A percentile compares a stretch with the other conserved stretches of the same genome.
phyloP scores from a whole-genome alignment of 2,888 invertebrate genomes.

The Hetaerina titia region DNA sequence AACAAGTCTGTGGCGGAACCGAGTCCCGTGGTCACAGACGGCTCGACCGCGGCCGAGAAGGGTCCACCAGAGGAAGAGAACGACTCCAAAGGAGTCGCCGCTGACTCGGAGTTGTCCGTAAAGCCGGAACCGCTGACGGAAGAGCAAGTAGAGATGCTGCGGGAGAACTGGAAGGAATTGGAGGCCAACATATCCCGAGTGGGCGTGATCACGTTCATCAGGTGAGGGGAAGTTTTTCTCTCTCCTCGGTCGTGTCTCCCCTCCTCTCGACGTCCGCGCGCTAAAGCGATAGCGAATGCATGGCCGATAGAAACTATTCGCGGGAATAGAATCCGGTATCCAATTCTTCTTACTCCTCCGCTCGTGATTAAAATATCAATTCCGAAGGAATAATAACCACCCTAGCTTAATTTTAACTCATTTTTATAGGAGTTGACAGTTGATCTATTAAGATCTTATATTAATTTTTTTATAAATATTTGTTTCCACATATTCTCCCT shows the following conservation, averaged over 20 bases:
- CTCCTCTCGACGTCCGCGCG: not conserved
- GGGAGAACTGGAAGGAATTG: constrained; percentile 76
- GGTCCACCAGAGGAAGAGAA: constrained; percentile 68
- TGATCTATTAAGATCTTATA: too few species aligned
- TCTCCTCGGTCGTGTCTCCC: not conserved
- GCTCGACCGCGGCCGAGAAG: not conserved
- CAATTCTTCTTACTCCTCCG: too few species aligned
- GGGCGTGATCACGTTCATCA: constrained; percentile 77
- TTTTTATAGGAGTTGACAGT: too few species aligned
- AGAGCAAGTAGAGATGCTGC: constrained; percentile 75
- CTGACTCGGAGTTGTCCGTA: constrained; percentile 67
- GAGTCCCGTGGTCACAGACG: not conserved
- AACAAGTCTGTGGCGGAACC: not conserved
- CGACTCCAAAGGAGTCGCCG: constrained; percentile 63
- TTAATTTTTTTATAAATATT: too few species aligned
- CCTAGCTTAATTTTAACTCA: too few species aligned
- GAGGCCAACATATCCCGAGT: constrained; percentile 76
- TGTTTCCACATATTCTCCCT: too few species aligned
- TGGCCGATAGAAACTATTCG: not conserved
- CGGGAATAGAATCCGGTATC: too few species aligned
- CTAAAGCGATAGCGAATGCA: too few species aligned
- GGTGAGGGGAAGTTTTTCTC: constrained; percentile 73
- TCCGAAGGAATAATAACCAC: too few species aligned
- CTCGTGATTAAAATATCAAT: too few species aligned
- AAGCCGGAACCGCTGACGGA: constrained; percentile 73